Evolutionary conservation across 53 echinoderm and acorn worm species (phyloP), one percentile per base, ranked within the genome.

Genomic region (Stichopus horrens): DNA sequence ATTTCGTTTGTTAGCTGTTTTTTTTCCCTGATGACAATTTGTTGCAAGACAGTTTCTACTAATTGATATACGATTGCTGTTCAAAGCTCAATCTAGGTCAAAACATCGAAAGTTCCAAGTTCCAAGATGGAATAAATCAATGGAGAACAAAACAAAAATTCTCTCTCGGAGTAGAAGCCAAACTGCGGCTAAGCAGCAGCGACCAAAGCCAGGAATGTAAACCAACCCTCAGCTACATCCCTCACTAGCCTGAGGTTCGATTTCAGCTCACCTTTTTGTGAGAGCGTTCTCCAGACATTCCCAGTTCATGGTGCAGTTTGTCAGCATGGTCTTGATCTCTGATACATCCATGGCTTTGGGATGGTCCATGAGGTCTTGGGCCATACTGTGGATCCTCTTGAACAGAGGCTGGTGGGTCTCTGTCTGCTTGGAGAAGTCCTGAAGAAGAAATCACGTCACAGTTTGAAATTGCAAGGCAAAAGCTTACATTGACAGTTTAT

Each of bases 251-350:
- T 13, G 71, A 68, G 71, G 13, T 19, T 37, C 37, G 37, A 2
- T 37, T 37, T 37, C 37, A 37, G 37, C 37, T 73, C 76, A 96
- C 96, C 96, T 93, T 88, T 91, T 95, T 19, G 88, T 79, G 60
- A 96, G 76, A 18, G 95, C 88, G 21, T 93, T 93, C 77, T 95
- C 93, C 55, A 96, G 91, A n/a, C 93, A 93, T 58, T 96, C 95
- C 96, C 96, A 96, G 93, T 96, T 96, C 68, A 95, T 93, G 57
- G 95, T 95, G 68, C 93, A 91, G 92, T 96, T 96, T 55, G 92
- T 90, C 84, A 96, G 88, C 91, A 96, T 95, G 23, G 95, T 93
- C 90, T 95, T 95, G 81, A 95, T 91, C 91, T 95, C 95, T 4
- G 93, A 93, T 83, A 95, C 95, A 75, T 96, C 96, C 23, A 93